Base-by-base conservation (phyloP, 2,113 vertebrate genomes). In the Alouatta palliata region DNA sequence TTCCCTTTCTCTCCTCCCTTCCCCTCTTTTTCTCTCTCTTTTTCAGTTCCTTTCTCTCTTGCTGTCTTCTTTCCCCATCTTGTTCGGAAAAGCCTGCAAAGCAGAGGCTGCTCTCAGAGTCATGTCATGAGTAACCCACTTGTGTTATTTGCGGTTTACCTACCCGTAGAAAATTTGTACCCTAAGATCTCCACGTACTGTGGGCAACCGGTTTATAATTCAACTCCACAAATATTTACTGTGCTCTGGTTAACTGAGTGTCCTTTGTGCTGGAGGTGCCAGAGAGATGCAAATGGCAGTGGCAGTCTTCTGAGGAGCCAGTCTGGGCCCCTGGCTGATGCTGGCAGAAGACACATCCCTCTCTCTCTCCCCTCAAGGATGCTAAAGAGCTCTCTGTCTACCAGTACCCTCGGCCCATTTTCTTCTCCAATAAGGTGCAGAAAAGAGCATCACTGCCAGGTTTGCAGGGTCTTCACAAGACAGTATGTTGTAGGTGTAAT, bases 161-260 rank as follows among this genome's bases (percentile, higher is more conserved):
- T 95, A 95, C 97, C 97, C 82, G 94, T 64, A 97, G 97, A 43
- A 96, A 87, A 90, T 87, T 35, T 82, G 94, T 27, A 85, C 97
- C 92, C 92, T 77, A 49, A 45, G 81, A 77, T 85, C 70, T 45
- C 97, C 85, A 5, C 56, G 43, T 0, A 43, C 96, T 79, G 90
- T 3, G 54, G 90, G 94, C 92, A 77, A 76, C 88, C 19, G 96
- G 45, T 61, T 96, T 97, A 91, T 87, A 77, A 95, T 95, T 93
- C 87, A 43, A 49, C 87, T 97, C 92, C 76, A 97, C 96, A 98
- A 97, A 97, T 95, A 96, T 96, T 90, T 86, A 84, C 97, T 97
- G 97, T 97, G 97, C 58, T 77, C 95, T 81, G 96, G 92, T 32
- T 87, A 91, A 97, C 96, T 97, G 96, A 97, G 97, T 19, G 3